Percentiles rank a stretch among this genome's conserved stretches.
phyloP scores from a whole-genome alignment of 2,113 vertebrate genomes.

The Albula glossodonta region DNA sequence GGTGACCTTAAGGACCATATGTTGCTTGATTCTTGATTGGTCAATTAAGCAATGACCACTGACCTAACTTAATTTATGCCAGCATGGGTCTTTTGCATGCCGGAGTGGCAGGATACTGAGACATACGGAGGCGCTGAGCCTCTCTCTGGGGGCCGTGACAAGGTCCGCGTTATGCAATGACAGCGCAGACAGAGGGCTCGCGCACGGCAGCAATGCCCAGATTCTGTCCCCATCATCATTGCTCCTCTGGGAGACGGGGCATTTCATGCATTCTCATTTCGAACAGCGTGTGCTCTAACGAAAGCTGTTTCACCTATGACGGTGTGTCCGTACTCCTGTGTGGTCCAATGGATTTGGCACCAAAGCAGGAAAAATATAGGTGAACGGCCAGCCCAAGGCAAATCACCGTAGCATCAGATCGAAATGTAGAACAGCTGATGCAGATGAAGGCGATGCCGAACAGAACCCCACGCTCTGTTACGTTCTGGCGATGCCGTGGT shows the following conservation, averaged over 20 bases:
- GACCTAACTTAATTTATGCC: conserved; percentile 5
- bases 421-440: neutral
- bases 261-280: neutral
- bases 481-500: neutral
- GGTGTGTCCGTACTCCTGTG: neutral
- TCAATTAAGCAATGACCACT: conserved; percentile 13
- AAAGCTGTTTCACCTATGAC: neutral
- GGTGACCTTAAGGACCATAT: conserved; percentile 9
- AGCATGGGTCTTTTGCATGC: neutral
- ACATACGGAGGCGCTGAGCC: neutral
- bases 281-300: neutral
- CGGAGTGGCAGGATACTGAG: neutral
- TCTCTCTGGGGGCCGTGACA: neutral
- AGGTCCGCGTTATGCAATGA: neutral
- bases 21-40: neutral
- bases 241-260: neutral
- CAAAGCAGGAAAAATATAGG: neutral
- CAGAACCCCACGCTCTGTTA: neutral
- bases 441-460: neutral
- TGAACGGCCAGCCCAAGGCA: neutral
- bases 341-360: neutral
- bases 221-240: neutral
- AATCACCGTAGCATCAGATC: neutral
- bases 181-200: neutral
- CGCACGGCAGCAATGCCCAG: neutral